A percentile compares a stretch with the other conserved stretches of the same genome.
These are phyloP conservation scores for Cristatella mucedo DNA, from an alignment of 2,888 invertebrate genomes.

Conservation along the genomic window DNA sequence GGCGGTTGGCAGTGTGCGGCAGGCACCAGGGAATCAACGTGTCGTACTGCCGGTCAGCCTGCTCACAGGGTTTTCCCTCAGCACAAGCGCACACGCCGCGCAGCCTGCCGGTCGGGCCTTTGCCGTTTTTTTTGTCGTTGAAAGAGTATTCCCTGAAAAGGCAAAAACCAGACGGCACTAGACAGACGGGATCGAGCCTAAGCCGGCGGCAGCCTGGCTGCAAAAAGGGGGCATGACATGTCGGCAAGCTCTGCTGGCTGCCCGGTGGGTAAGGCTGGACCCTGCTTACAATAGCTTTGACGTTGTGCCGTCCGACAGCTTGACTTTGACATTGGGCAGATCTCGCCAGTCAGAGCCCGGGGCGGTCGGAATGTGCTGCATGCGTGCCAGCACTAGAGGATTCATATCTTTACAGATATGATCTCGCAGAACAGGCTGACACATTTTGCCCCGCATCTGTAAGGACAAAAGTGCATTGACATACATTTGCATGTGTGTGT, in stretches of 20 bases:
- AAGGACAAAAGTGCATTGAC: too few relatives aligned
- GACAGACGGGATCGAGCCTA: too few relatives aligned
- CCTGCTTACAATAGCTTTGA: slow-evolving; percentile 46
- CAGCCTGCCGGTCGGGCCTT: slow-evolving; percentile 40
- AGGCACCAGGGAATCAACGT: slow-evolving; percentile 75
- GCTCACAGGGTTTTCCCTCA: slow-evolving; percentile 46
- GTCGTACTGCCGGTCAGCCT: slow-evolving; percentile 58
- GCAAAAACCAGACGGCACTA: too few relatives aligned
- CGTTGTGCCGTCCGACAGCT: slow-evolving; percentile 53
- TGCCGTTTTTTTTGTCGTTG: slow-evolving; percentile 44
- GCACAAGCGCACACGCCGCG: slow-evolving; percentile 66
- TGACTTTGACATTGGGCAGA: slow-evolving; percentile 57
- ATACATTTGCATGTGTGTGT: too few relatives aligned
- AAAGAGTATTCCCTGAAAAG: slow-evolving; percentile 43
- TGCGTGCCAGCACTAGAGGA: slow-evolving; percentile 58
- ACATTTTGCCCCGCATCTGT: slow-evolving; percentile 48
- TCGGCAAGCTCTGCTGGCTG: not conserved
- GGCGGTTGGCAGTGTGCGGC: slow-evolving; percentile 67
- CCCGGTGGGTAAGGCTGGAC: not conserved
- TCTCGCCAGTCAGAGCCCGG: slow-evolving; percentile 72
- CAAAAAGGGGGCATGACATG: not conserved
- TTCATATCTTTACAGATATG: slow-evolving; percentile 73
- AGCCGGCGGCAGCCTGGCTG: too few relatives aligned
- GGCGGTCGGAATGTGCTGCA: slow-evolving; percentile 54
- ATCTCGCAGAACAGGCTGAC: slow-evolving; percentile 48